Base-by-base conservation (phyloP, 2,113 vertebrate species). In the Aepyceros melampus region DNA sequence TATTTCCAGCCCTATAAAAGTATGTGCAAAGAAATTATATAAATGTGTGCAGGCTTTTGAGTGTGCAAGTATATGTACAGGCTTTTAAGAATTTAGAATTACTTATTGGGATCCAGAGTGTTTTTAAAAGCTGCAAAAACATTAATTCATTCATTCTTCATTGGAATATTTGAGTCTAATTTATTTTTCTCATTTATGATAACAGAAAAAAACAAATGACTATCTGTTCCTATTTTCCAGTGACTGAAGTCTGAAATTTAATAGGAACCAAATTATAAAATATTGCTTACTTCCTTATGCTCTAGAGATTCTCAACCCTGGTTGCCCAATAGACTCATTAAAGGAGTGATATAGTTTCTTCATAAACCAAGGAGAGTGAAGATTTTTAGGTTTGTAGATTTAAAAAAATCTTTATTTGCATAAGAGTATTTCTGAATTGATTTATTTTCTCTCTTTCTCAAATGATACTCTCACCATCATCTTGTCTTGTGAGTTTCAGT, bases 191-290 rank as follows among this genome's bases (percentile, higher is more conserved):
- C 43, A 87, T 86, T 74, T 47, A 78, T 67, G 60, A 53, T 45
- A 36, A 96, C 60, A 94, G 78, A 60, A 45, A 64, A 47, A 93
- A 84, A 29, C 55, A 87, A 87, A 87, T 23, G 89, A 25, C 31
- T 87, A 8, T 84, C 58, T 58, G 45, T 82, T 51, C 85, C 51
- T 64, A 36, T 76, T 96, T 95, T 58, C 60, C 40, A 87, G 15
- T 49, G 62, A 85, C 93, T 93, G 58, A 87, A 76, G 29, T 89
- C 89, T 92, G 45, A 14, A 95, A 95, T 89, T 71, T 95, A 83
- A 89, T 87, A 89, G 96, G 58, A 47, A 92, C 15, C 31, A 83
- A 60, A 55, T 89, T 36, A 87, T 83, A 81, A 91, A 89, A 55
- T 89, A 62, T 21, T 56, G 11, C 23, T 33, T 15, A 76, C 29